Percentiles rank a stretch among this genome's conserved stretches.
These are phyloP conservation scores for Tupaia chinensis DNA, from an alignment of 2,113 vertebrate genomes.

Conservation along the genomic window DNA sequence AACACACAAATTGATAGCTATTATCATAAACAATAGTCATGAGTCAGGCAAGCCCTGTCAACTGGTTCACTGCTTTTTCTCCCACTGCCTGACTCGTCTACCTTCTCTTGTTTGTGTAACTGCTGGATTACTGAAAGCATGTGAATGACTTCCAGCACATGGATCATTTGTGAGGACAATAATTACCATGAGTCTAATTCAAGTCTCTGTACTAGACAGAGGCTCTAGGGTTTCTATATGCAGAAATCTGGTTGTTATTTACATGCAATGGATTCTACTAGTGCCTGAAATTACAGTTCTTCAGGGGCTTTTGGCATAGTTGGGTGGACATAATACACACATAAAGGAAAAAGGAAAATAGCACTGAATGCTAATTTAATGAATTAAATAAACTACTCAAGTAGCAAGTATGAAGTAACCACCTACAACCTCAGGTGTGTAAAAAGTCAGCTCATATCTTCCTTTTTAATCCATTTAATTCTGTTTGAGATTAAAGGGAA, in stretches of 20 bases:
- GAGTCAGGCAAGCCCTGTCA: background rate
- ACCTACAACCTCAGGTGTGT: background rate
- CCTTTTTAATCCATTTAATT: background rate
- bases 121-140: background rate
- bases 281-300: background rate
- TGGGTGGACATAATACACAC: background rate
- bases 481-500: background rate
- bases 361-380: background rate
- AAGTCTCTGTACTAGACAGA: background rate
- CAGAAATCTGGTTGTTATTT: conserved; percentile 26
- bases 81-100: background rate
- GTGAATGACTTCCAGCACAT: background rate
- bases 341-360: background rate
- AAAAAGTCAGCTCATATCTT: background rate
- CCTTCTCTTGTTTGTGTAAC: background rate
- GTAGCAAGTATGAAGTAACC: background rate
- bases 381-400: background rate
- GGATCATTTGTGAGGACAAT: background rate
- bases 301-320: background rate
- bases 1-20: background rate
- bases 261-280: background rate
- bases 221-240: background rate
- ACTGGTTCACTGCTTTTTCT: background rate
- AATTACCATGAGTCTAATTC: background rate
- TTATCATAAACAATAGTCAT: background rate